Evolutionary conservation across 30 jellyfish, hydroid and myxozoan genomes (phyloP).

Genomic region (Hydractinia echinata): DNA sequence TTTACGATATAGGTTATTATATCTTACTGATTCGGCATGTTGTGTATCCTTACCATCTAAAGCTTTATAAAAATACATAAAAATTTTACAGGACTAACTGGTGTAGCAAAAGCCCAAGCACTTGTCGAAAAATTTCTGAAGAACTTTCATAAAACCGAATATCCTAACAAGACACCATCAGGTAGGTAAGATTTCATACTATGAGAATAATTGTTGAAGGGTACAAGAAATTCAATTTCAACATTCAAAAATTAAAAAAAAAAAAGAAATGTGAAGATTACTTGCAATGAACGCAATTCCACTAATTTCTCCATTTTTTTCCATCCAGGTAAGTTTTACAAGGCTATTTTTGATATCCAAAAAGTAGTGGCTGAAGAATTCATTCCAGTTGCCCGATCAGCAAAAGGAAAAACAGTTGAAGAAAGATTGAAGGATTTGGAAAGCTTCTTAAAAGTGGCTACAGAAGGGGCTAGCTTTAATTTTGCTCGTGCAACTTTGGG

Average conservation of each 20-base stretch:
- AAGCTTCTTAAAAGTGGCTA: conserved; percentile 58
- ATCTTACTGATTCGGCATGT: too few relatives aligned
- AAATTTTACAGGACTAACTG: conserved; percentile 19
- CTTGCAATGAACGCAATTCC: too few relatives aligned
- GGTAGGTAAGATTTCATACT: neutral
- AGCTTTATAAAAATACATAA: too few relatives aligned
- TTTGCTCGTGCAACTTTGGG: conserved; percentile 81
- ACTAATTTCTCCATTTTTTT: neutral
- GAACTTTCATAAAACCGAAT: conserved; percentile 11
- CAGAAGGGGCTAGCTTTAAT: conserved; percentile 75
- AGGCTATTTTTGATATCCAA: conserved; percentile 75
- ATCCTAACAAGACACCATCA: conserved; percentile 28
- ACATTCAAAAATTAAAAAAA: too few relatives aligned
- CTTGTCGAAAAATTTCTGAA: conserved; percentile 20
- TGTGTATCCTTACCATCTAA: too few relatives aligned
- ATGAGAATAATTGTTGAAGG: too few relatives aligned
- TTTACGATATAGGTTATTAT: too few relatives aligned
- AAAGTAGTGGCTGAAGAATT: conserved; percentile 70
- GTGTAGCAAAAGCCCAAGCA: conserved; percentile 19
- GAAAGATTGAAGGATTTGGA: conserved; percentile 52
- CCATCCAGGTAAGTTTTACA: conserved; percentile 52
- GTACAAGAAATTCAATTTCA: too few relatives aligned
- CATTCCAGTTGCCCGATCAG: conserved; percentile 49
- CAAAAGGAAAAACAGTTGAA: conserved; percentile 47
- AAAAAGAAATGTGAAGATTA: too few relatives aligned